phyloP scores from a whole-genome alignment of 2,888 invertebrate species.

The Augiades crinisus region DNA sequence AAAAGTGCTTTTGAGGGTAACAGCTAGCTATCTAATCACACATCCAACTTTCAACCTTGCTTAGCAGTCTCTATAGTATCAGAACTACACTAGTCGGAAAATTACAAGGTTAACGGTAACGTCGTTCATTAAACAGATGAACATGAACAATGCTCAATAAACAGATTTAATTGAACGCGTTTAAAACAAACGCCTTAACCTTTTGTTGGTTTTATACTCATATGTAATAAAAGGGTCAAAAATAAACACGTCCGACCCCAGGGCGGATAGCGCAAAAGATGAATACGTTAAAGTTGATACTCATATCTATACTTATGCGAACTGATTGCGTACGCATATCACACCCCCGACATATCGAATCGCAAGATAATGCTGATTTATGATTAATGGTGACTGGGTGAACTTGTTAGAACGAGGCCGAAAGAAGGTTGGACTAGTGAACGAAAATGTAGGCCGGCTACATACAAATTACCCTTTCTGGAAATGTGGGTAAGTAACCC shows the following conservation, averaged over 20 bases:
- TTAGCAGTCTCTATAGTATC: too few relatives aligned
- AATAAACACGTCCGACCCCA: neutral
- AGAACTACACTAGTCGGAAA: too few relatives aligned
- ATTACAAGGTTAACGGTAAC: too few relatives aligned
- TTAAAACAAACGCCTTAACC: neutral
- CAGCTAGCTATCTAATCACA: too few relatives aligned
- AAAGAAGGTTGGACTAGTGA: constrained; percentile 42
- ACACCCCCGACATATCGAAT: constrained; percentile 43
- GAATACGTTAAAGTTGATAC: constrained; percentile 41
- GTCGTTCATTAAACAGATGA: too few relatives aligned
- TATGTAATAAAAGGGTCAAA: constrained; percentile 6
- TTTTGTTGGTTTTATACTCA: neutral
- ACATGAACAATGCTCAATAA: neutral
- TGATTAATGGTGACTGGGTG: constrained; percentile 62
- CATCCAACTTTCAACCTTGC: too few relatives aligned
- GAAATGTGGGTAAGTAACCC: constrained; percentile 41
- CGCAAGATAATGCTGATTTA: constrained; percentile 56
- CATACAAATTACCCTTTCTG: constrained; percentile 55
- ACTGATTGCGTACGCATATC: constrained; percentile 36
- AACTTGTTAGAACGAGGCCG: constrained; percentile 47
- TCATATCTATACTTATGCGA: constrained; percentile 5
- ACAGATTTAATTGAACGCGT: neutral
- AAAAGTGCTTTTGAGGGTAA: too few relatives aligned
- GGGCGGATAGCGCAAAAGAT: constrained; percentile 18
- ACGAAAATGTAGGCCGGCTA: constrained; percentile 49